Evolutionary conservation across 1,140 invertebrate genomes (phyloP).

Genomic region (Limonius californicus): DNA sequence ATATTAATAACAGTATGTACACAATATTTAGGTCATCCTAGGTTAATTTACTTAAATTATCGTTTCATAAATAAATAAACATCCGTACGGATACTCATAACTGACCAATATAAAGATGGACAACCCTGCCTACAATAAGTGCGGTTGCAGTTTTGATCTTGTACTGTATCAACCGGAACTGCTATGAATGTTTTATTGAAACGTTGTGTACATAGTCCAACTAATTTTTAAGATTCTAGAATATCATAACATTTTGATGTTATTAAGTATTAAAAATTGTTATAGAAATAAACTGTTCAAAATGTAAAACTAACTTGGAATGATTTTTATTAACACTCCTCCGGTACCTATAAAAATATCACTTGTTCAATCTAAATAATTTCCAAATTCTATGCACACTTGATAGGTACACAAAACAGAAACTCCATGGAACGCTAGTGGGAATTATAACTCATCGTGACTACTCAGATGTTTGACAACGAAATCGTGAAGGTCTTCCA

Average conservation of each 20-base stretch:
- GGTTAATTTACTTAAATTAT: no score
- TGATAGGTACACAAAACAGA: not conserved
- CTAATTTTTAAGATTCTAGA: not conserved
- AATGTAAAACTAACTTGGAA: not conserved
- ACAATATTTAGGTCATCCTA: no score
- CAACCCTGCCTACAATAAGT: no score
- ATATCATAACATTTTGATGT: not conserved
- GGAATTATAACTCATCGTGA: slow-evolving; percentile 58
- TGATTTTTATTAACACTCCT: not conserved
- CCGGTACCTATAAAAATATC: not conserved
- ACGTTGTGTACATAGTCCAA: no score
- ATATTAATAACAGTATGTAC: no score
- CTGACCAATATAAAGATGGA: no score
- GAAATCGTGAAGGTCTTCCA: slow-evolving; percentile 65
- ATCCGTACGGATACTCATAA: no score
- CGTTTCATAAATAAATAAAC: no score
- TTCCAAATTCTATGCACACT: not conserved
- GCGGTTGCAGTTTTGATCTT: no score
- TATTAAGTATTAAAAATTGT: not conserved
- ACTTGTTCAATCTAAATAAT: not conserved
- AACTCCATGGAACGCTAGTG: not conserved
- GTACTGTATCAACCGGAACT: no score
- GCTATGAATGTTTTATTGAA: no score
- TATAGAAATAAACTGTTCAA: not conserved
- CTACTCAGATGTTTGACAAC: slow-evolving; percentile 52